Conservation (phyloP, 2,113 vertebrate genomes). For the Triplophysa siluroides region DNA sequence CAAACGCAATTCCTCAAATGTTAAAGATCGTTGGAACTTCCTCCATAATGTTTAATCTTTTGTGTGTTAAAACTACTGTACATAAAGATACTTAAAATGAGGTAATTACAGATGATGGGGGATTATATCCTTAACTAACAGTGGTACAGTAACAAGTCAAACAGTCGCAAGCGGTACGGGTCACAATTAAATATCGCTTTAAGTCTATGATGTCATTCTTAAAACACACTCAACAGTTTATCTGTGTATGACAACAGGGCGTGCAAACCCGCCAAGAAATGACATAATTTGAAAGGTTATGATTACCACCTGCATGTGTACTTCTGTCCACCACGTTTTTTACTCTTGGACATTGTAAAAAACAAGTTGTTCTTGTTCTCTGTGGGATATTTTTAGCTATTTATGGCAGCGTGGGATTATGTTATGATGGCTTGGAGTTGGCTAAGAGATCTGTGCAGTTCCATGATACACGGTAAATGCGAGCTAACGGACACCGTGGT, state of each 20-base stretch:
- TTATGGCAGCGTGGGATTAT: conserved; percentile 26
- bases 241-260: neutral
- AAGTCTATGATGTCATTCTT: conserved; percentile 12
- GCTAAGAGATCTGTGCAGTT: neutral
- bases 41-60: neutral
- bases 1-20: neutral
- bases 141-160: too few species aligned
- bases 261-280: conserved; percentile 16
- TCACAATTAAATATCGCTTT: neutral
- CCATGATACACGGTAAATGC: neutral
- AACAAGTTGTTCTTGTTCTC: neutral
- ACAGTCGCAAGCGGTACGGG: too few species aligned
- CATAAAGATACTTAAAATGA: too few species aligned
- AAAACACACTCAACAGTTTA: neutral
- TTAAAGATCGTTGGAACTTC: too few species aligned
- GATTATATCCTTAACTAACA: too few species aligned
- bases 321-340: neutral
- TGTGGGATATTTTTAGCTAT: conserved; percentile 1
- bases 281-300: conserved; percentile 5
- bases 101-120: too few species aligned
- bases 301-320: neutral
- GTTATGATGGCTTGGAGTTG: neutral
- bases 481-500: neutral
- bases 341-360: neutral
- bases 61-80: neutral